A percentile compares a stretch with the other conserved stretches of the same genome.
phyloP scores from a whole-genome alignment of 1,140 invertebrate species.

The Drosophila gunungcola region DNA sequence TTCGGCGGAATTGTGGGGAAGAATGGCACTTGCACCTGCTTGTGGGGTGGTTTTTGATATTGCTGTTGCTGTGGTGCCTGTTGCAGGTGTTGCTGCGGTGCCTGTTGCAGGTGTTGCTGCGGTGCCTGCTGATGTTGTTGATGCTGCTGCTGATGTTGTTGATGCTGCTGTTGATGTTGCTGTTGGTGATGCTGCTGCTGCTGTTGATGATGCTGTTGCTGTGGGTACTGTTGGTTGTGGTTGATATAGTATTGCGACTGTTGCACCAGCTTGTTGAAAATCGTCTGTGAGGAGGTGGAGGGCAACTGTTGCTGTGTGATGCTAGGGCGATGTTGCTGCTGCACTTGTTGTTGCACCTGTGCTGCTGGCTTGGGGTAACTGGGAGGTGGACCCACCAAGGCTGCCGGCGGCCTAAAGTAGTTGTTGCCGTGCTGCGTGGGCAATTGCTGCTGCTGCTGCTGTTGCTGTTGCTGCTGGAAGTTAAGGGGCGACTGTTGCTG shows the following conservation, averaged over 20 bases:
- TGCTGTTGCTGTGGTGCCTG: constrained; percentile 60
- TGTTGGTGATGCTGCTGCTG: constrained; percentile 48
- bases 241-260: constrained; percentile 85
- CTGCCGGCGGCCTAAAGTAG: constrained; percentile 85
- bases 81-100: constrained; percentile 58
- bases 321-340: constrained; percentile 37
- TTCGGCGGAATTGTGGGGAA: constrained; percentile 85
- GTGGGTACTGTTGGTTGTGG: constrained; percentile 83
- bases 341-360: constrained; percentile 26
- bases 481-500: constrained; percentile 37
- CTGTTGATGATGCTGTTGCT: constrained; percentile 73
- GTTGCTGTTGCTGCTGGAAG: constrained; percentile 44
- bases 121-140: constrained; percentile 85
- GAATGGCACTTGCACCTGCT: constrained; percentile 84
- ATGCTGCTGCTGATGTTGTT: constrained; percentile 65
- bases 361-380: constrained; percentile 38
- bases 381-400: constrained; percentile 38
- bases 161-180: constrained; percentile 68
- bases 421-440: constrained; percentile 57
- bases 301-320: constrained; percentile 69
- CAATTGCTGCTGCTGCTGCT: constrained; percentile 60
- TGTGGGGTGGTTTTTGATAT: constrained; percentile 65
- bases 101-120: constrained; percentile 56
- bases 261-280: constrained; percentile 73
- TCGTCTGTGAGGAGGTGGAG: constrained; percentile 58